Evolutionary conservation across 2,888 invertebrate genomes (phyloP), one percentile per base, ranked within the genome.

Genomic region (Acleris laterana): DNA sequence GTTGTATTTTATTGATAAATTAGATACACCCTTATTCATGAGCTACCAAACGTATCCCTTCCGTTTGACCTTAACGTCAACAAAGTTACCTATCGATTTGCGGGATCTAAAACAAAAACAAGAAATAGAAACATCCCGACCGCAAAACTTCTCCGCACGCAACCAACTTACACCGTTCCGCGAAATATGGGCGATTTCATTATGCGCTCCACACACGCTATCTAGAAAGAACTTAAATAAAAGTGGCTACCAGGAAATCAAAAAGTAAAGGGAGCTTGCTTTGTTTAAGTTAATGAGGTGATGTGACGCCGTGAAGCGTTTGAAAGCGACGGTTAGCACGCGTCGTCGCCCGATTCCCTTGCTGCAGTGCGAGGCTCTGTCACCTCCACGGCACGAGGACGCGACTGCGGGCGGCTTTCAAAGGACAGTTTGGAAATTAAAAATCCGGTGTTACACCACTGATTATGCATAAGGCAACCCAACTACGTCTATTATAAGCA

Each of bases 141-240:
- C 76, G 70, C 79, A 75, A 67, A 71, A 71, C 66, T 62, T 38
- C 32, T n/a, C n/a, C 38, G 13, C 77, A 79, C 78, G 77, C 74
- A 64, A 78, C 62, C 70, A 77, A 78, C 72, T 77, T 78, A 60
- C 70, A 69, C 60, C 75, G 74, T 80, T 80, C 75, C 70, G 64
- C 68, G 68, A 74, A 78, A 68, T 74, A 68, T 71, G 17, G 44
- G 68, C 64, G 53, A 32, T 60, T 53, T 68, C 70, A 67, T 79
- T 80, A 81, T 77, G 67, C 64, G 66, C 51, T 59, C 62, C 57
- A 58, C 63, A 73, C 82, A 80, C 80, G 81, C 80, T 68, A 78
- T 62, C 55, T 53, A 53, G 52, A 52, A 61, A 61, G 44, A 28
- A 55, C 42, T 68, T 68, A 60, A 66, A 53, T 60, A 70, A 50